Evolutionary conservation across 2,888 invertebrate species (phyloP).

Genomic region (Harmothoe impar): DNA sequence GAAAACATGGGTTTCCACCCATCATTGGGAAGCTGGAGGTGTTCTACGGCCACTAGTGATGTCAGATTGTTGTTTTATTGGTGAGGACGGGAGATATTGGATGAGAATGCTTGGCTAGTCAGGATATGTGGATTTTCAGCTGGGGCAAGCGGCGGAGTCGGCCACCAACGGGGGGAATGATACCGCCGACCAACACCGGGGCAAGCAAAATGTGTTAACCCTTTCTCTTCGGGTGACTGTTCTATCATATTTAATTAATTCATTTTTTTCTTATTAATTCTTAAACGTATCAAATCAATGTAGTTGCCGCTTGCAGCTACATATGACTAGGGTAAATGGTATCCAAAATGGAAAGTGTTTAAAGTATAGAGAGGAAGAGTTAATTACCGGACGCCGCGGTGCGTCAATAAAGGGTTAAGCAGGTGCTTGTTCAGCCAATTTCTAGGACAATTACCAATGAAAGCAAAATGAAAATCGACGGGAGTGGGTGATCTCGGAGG

Average conservation of each 20-base stretch:
- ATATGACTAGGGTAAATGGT: not conserved
- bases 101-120: not conserved
- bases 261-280: not conserved
- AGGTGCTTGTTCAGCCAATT: slow-evolving; percentile 42
- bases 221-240: not conserved
- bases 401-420: slow-evolving; percentile 11
- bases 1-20: slow-evolving; percentile 27
- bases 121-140: not conserved
- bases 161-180: slow-evolving; percentile 23
- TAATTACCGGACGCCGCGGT: not conserved
- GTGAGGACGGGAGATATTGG: not conserved
- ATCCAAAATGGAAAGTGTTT: not conserved
- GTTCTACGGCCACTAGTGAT: not conserved
- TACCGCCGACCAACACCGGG: slow-evolving; percentile 32
- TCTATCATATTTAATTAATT: not conserved
- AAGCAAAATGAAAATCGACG: not conserved
- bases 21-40: not conserved
- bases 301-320: not conserved
- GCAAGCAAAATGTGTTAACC: slow-evolving; percentile 40
- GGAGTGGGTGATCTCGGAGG: too few species aligned
- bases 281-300: too few species aligned
- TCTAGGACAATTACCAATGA: slow-evolving; percentile 44
- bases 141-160: slow-evolving; percentile 3
- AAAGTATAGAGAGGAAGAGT: too few species aligned
- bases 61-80: slow-evolving; percentile 1